These are phyloP conservation scores for Conus ventricosus DNA, from an alignment of 1,140 invertebrate species.

Conservation along the genomic window DNA sequence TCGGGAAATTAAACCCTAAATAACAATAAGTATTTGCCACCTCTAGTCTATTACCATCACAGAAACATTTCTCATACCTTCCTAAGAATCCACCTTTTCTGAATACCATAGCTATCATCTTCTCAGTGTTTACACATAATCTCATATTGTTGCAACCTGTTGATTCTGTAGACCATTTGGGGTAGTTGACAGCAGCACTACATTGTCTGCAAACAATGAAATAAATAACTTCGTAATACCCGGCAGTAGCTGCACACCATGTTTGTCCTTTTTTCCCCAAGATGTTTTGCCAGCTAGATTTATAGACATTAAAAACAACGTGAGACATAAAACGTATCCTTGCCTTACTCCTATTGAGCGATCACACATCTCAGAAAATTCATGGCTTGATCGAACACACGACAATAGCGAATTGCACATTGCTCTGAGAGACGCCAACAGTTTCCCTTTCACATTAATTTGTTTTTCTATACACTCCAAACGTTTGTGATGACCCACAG, in stretches of 20 bases:
- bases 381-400: background rate
- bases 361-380: background rate
- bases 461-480: background rate
- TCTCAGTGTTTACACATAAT: background rate
- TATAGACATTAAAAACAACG: background rate
- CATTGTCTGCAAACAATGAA: background rate
- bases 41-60: background rate
- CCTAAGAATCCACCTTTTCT: background rate
- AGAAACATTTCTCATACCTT: background rate
- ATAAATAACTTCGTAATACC: background rate
- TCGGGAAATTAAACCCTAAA: background rate
- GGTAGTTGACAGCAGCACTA: background rate
- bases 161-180: background rate
- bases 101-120: background rate
- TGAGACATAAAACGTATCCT: background rate
- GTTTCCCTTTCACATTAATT: background rate
- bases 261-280: background rate
- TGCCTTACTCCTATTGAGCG: background rate
- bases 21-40: background rate
- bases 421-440: background rate
- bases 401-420: background rate
- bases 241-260: background rate
- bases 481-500: background rate
- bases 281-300: background rate
- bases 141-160: background rate